Base-by-base conservation (phyloP, 1,140 invertebrate genomes). In the Apis dorsata region DNA sequence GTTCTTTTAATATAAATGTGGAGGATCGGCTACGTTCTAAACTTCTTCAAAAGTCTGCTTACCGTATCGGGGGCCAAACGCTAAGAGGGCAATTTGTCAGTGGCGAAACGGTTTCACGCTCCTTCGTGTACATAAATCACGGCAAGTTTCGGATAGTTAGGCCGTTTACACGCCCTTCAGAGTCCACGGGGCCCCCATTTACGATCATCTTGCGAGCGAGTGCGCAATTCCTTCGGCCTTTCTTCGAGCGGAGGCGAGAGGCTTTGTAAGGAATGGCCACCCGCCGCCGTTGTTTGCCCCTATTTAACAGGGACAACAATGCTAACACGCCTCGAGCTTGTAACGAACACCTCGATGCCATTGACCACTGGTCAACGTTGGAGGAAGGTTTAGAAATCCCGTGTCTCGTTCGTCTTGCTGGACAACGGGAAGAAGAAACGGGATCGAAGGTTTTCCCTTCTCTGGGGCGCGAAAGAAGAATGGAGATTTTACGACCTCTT, bases 221-320 rank as follows among this genome's bases (percentile, higher is more conserved):
- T 24, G 76, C 82, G 84, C 62, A 57, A 53, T 49, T 55, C n/a
- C 68, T 73, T 55, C 65, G 63, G 78, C 80, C 85, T 83, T 78
- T 77, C 79, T 63, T 65, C 69, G 19, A 2, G n/a, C 19, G 34
- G 44, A 15, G 15, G 44, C 51, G 19, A 21, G 28, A 53, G 7
- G 19, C 66, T 62, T 76, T 74, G 60, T 55, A 15, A 60, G 63
- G 62, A 63, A 51, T 81, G 73, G 88, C 81, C 90, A 89, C 91
- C 89, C 88, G 86, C 85, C 86, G 87, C 24, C 85, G 62, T 44
- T 91, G 90, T 92, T 92, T 92, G 91, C 68, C 83, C 87, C 79
- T 44, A 81, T 91, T 91, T 91, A 89, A 77, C 72, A 84, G 34
- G 55, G 75, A 79, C 68, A 15, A 88, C 86, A 90, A 90, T 75